Percentiles rank a stretch among this genome's conserved stretches.
phyloP scores from a whole-genome alignment of 2,113 vertebrate genomes.

The Colius striatus region DNA sequence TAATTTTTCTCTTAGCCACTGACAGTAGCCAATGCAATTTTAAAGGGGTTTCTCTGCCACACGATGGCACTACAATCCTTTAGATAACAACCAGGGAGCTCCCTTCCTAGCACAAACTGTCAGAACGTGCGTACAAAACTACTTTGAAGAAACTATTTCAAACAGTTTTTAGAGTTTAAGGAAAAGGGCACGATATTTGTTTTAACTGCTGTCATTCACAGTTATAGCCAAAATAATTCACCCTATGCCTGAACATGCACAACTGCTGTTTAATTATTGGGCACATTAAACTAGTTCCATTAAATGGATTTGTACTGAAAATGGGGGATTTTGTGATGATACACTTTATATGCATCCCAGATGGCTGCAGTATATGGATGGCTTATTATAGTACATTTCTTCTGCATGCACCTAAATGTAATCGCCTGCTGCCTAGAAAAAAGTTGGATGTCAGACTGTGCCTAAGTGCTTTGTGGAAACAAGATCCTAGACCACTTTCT shows the following conservation, averaged over 20 bases:
- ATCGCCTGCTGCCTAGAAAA: neutral
- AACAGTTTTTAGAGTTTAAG: neutral
- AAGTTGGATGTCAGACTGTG: neutral
- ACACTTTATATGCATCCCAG: neutral
- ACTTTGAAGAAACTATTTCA: neutral
- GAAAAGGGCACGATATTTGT: neutral
- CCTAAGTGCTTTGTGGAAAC: neutral
- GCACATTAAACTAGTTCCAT: neutral
- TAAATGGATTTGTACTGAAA: neutral
- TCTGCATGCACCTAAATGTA: neutral
- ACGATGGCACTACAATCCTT: slow-evolving; percentile 59
- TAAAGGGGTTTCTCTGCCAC: slow-evolving; percentile 18
- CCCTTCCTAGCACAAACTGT: neutral
- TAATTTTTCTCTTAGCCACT: neutral
- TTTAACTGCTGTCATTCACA: neutral
- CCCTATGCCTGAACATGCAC: neutral
- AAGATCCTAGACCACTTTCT: neutral
- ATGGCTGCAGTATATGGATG: neutral
- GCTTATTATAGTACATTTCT: slow-evolving; percentile 13
- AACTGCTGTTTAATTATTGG: neutral
- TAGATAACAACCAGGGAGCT: neutral
- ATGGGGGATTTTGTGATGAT: neutral
- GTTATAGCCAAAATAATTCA: neutral
- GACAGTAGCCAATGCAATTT: fast-evolving
- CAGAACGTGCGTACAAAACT: neutral